Evolutionary conservation across 2,113 vertebrate species (phyloP).

Genomic region (Arothron firmamentum): DNA sequence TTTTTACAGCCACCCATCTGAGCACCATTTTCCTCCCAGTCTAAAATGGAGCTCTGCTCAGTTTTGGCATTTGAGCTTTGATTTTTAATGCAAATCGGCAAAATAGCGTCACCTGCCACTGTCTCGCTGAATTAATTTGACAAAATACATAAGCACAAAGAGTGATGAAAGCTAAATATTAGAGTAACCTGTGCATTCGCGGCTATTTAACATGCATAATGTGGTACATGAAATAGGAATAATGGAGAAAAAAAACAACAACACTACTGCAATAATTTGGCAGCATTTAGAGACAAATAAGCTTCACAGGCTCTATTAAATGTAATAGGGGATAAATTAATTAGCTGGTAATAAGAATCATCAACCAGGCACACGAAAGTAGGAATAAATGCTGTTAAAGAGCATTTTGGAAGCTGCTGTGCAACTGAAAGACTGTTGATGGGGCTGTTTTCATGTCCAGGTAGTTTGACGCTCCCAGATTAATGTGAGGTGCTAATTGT

Average conservation of each 20-base stretch:
- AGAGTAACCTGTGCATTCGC: too few species aligned
- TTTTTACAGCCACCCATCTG: slow-evolving; percentile 1
- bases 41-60: slow-evolving; percentile 21
- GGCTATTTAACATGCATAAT: neutral
- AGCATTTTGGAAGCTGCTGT: too few species aligned
- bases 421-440: too few species aligned
- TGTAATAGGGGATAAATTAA: too few species aligned
- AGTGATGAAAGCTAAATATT: slow-evolving; percentile 18
- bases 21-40: slow-evolving; percentile 22
- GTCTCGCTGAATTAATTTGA: slow-evolving; percentile 48
- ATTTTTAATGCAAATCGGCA: slow-evolving; percentile 35
- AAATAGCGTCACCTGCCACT: slow-evolving; percentile 36
- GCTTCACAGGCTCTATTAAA: neutral
- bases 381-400: too few species aligned
- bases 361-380: too few species aligned
- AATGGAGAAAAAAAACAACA: slow-evolving; percentile 1
- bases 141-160: slow-evolving; percentile 7
- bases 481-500: slow-evolving; percentile 61
- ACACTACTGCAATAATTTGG: neutral
- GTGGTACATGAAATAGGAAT: slow-evolving; percentile 9
- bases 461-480: slow-evolving; percentile 49
- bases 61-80: slow-evolving; percentile 39
- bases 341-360: too few species aligned
- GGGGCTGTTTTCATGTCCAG: slow-evolving; percentile 16
- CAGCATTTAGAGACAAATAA: neutral